Percentiles rank a stretch among this genome's conserved stretches.
These are phyloP conservation scores for Phorcus lineatus DNA, from an alignment of 2,888 invertebrate species.

Conservation along the genomic window DNA sequence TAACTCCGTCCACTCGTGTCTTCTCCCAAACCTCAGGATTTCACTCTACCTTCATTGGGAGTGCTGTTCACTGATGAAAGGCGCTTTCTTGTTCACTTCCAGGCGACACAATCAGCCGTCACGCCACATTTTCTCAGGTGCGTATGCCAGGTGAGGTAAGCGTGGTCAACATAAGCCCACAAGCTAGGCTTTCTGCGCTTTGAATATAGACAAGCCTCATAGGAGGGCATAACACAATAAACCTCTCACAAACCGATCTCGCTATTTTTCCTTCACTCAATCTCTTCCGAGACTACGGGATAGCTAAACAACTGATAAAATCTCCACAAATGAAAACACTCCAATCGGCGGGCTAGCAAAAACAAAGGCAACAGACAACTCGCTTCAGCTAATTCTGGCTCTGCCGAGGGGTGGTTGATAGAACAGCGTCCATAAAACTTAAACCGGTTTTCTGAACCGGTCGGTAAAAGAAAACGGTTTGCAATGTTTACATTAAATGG, in stretches of 20 bases:
- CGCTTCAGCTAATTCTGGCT: not conserved
- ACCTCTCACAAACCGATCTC: not conserved
- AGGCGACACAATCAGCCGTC: not conserved
- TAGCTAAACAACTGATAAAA: constrained; percentile 13
- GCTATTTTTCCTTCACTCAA: not conserved
- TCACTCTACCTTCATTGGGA: no score
- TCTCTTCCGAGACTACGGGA: not conserved
- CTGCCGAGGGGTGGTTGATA: not conserved
- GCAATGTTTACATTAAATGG: no score
- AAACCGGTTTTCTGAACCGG: not conserved
- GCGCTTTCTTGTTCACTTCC: no score
- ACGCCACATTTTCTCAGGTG: constrained; percentile 1
- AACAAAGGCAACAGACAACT: constrained; percentile 11
- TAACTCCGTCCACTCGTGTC: no score
- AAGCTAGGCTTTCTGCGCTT: not conserved
- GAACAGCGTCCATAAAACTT: constrained; percentile 4
- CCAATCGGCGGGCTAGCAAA: not conserved
- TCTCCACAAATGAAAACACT: constrained; percentile 10
- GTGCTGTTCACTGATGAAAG: no score
- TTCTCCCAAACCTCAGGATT: no score
- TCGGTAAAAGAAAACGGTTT: no score
- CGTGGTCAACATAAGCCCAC: not conserved
- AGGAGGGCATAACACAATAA: not conserved
- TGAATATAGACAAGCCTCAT: not conserved
- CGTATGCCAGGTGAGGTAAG: not conserved